Percentiles rank a stretch among this genome's conserved stretches.
phyloP scores from a whole-genome alignment of 2,113 vertebrate species.

The Mirounga angustirostris region DNA sequence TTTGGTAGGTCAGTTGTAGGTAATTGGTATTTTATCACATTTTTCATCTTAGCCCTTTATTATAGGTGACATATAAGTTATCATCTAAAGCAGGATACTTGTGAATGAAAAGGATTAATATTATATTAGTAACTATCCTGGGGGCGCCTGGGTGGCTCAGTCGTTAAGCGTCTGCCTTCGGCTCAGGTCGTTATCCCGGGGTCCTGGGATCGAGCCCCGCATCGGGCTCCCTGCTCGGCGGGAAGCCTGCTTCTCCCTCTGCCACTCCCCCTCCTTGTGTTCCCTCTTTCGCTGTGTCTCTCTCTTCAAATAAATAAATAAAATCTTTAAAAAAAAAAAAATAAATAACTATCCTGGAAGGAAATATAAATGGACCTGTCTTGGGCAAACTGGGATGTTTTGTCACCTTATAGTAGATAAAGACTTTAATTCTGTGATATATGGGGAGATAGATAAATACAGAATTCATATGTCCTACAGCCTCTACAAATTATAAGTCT shows the following conservation, averaged over 20 bases:
- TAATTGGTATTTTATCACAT: neutral
- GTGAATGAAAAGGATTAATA: neutral
- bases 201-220: too few relatives aligned
- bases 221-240: too few relatives aligned
- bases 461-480: neutral
- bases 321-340: too few relatives aligned
- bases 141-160: too few relatives aligned
- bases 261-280: too few relatives aligned
- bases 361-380: neutral
- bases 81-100: neutral
- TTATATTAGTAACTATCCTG: neutral
- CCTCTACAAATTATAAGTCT: neutral
- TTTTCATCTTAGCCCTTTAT: slow-evolving; percentile 22
- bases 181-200: too few relatives aligned
- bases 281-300: too few relatives aligned
- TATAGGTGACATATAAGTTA: neutral
- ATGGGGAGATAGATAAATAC: slow-evolving; percentile 13
- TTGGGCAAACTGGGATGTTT: neutral
- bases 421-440: neutral
- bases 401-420: neutral
- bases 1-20: neutral
- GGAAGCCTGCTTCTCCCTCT: too few relatives aligned
- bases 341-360: neutral
- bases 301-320: too few relatives aligned
- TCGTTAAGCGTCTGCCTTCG: too few relatives aligned